A percentile compares a stretch with the other conserved stretches of the same genome.
Conservation (phyloP, 2,888 invertebrate genomes). For the Meandrusa payeni region DNA sequence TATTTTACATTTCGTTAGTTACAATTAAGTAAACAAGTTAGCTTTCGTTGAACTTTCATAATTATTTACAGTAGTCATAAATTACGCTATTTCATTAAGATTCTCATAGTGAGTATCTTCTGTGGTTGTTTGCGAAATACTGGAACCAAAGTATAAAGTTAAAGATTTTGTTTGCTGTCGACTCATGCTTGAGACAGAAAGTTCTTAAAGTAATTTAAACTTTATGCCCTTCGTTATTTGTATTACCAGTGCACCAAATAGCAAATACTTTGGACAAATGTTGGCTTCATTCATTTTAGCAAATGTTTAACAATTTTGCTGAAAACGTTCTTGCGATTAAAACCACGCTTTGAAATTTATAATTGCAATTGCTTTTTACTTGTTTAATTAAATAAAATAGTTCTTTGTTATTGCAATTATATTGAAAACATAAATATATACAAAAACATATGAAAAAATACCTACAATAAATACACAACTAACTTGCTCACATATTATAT, state of each 20-base stretch:
- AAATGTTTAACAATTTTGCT: not conserved
- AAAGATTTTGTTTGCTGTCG: conserved; percentile 16
- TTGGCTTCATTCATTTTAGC: not conserved
- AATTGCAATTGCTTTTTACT: not conserved
- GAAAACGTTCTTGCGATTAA: no score
- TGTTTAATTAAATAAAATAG: not conserved
- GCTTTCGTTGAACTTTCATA: no score
- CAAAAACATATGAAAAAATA: no score
- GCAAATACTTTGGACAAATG: conserved; percentile 7
- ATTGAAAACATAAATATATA: no score
- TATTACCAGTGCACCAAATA: conserved; percentile 8
- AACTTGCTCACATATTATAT: no score
- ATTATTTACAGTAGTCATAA: no score
- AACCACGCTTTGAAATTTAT: no score
- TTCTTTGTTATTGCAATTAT: no score
- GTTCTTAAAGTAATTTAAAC: conserved; percentile 21
- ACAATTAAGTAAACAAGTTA: no score
- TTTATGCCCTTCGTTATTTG: conserved; percentile 16
- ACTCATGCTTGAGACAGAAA: conserved; percentile 8
- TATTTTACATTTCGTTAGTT: no score
- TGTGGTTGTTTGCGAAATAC: conserved; percentile 1
- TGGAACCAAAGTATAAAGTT: not conserved
- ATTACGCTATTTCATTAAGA: not conserved
- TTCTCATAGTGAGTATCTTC: conserved; percentile 6
- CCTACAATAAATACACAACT: no score